Evolutionary conservation across 2,113 vertebrate species (phyloP), one percentile per base, ranked within the genome.

Genomic region (Thinocorus orbignyianus): DNA sequence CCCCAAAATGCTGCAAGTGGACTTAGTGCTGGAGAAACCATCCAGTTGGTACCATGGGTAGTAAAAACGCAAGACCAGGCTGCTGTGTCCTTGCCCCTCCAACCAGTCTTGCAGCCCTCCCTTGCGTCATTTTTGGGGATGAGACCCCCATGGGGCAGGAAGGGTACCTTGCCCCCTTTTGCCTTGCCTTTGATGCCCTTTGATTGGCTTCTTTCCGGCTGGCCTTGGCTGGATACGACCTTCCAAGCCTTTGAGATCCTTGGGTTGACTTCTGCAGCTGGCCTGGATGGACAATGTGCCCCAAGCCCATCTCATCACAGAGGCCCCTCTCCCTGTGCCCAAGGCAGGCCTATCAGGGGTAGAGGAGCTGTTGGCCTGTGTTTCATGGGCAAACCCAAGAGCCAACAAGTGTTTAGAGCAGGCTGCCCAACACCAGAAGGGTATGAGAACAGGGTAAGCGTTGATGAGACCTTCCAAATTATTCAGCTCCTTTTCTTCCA

Each of bases 11-110:
- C 60, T 88, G 49, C 11, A 46, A 15, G 60, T 8, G 69, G 33
- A 25, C 2, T 3, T 4, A 26, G 55, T 0, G 51, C 72, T 78
- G 0, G 1, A 42, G 72, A 44, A 52, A 48, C 33, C 24, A 37
- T 58, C 42, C 55, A 8, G 65, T 2, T 35, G 68, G 39, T 14
- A 13, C 52, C 57, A 23, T 0, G 4, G 51, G 30, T 2, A 26
- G 10, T 1, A 12, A 42, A 60, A 41, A 39, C 13, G 46, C 42
- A 10, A 68, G 49, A 54, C 11, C 62, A 61, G 37, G 46, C 73
- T 80, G 52, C 13, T 23, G 7, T 86, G 68, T 66, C 37, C 23
- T 13, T 24, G 74, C n/a, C 6, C 68, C 13, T 13, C 46, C 61
- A 33, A 55, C 24, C 54, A 35, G 37, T 28, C 58, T 64, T 86